Conservation (phyloP, 2,888 invertebrate genomes). For the Nomada hirtipes region DNA sequence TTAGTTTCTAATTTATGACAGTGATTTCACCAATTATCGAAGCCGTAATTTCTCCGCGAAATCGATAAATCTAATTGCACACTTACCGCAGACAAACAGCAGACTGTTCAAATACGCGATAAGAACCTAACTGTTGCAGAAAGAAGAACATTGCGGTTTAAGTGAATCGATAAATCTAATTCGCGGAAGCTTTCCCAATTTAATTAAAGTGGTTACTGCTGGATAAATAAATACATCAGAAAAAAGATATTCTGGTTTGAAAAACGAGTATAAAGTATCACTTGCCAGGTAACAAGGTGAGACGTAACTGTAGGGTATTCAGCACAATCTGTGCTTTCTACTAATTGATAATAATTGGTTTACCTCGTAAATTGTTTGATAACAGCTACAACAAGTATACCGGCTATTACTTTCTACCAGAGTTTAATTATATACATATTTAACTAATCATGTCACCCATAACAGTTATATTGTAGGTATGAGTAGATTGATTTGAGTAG, state of each 20-base stretch:
- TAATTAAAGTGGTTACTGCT: neutral
- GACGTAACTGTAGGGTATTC: neutral
- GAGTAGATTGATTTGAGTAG: too few relatives aligned
- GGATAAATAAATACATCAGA: neutral
- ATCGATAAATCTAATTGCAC: conserved; percentile 20
- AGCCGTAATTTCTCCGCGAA: conserved; percentile 22
- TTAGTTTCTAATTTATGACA: conserved; percentile 34
- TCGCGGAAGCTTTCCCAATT: neutral
- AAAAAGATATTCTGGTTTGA: neutral
- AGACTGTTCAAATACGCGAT: neutral
- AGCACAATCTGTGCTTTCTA: neutral
- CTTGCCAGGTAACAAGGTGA: neutral
- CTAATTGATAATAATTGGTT: neutral
- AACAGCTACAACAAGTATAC: too few relatives aligned
- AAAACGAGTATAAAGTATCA: neutral
- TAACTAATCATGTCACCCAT: too few relatives aligned
- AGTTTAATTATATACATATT: too few relatives aligned
- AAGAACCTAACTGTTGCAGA: neutral
- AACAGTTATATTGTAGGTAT: too few relatives aligned
- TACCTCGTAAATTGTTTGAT: neutral
- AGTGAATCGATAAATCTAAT: conserved; percentile 7
- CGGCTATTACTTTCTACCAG: too few relatives aligned
- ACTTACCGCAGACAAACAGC: conserved; percentile 1
- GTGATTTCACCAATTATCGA: conserved; percentile 34
- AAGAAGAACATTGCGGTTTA: neutral